Percentiles rank a stretch among this genome's conserved stretches.
Evolutionary conservation across 1,140 invertebrate species (phyloP).

Genomic region (Drosophila mauritiana): DNA sequence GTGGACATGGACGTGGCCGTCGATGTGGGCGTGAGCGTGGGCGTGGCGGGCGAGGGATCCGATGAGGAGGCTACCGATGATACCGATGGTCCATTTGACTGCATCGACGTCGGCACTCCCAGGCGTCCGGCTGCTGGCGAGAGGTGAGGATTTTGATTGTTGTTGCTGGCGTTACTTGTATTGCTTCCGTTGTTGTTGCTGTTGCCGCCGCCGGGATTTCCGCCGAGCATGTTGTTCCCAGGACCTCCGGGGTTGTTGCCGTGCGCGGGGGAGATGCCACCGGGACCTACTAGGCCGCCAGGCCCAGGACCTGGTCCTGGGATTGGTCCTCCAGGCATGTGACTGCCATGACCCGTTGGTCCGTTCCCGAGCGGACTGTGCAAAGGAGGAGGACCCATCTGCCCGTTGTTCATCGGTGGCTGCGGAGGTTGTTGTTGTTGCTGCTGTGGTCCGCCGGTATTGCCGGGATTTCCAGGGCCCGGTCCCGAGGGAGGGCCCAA

Average conservation of each 20-base stretch:
- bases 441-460: conserved; percentile 31
- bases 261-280: conserved; percentile 69
- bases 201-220: conserved; percentile 40
- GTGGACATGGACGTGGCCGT: conserved; percentile 64
- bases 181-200: conserved; percentile 77
- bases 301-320: conserved; percentile 73
- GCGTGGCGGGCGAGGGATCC: conserved; percentile 46
- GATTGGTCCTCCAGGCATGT: conserved; percentile 74
- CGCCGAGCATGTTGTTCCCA: conserved; percentile 51
- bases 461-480: conserved; percentile 86
- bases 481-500: conserved; percentile 87
- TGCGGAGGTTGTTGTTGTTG: conserved; percentile 79
- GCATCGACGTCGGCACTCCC: conserved; percentile 67
- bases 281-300: conserved; percentile 60
- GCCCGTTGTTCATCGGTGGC: conserved; percentile 83
- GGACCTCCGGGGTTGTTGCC: conserved; percentile 44
- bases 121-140: conserved; percentile 73
- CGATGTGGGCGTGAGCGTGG: conserved; percentile 51
- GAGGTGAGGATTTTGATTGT: conserved; percentile 80
- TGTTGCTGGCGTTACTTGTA: conserved; percentile 67
- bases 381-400: conserved; percentile 80
- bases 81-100: conserved; percentile 71
- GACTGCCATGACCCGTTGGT: conserved; percentile 69
- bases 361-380: conserved; percentile 83
- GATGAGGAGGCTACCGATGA: conserved; percentile 33